Evolutionary conservation across 1,140 invertebrate genomes (phyloP).

Genomic region (Wiebesia pumilae): DNA sequence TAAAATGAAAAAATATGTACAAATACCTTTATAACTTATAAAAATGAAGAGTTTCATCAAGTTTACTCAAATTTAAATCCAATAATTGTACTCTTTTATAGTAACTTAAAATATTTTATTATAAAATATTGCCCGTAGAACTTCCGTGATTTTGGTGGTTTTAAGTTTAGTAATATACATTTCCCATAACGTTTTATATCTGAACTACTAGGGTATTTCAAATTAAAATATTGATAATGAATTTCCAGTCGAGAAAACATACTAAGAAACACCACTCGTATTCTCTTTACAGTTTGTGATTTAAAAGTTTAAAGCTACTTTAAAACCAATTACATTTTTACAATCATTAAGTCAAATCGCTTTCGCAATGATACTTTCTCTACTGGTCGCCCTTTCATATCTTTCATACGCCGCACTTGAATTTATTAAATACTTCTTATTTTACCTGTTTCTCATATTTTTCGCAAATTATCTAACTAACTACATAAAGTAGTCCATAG

Average conservation of each 20-base stretch:
- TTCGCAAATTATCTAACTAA: conserved; percentile 58
- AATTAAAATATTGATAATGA: neutral
- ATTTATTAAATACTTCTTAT: conserved; percentile 45
- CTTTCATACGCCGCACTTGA: conserved; percentile 52
- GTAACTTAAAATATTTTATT: too few species aligned
- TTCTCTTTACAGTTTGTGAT: neutral
- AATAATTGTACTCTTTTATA: too few species aligned
- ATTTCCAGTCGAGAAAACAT: neutral
- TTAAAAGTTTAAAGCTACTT: neutral
- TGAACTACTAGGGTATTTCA: too few species aligned
- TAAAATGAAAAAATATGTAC: too few species aligned
- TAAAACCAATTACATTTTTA: conserved; percentile 17
- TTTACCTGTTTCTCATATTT: conserved; percentile 49
- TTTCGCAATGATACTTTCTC: conserved; percentile 47
- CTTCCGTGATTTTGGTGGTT: too few species aligned
- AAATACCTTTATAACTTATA: too few species aligned
- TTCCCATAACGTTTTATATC: too few species aligned
- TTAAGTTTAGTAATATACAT: too few species aligned
- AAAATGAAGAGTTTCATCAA: too few species aligned
- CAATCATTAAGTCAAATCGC: conserved; percentile 27
- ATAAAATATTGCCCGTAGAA: too few species aligned
- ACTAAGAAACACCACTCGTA: neutral
- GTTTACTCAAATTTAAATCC: too few species aligned
- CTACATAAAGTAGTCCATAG: conserved; percentile 58
- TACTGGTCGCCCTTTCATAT: conserved; percentile 7